phyloP scores from a whole-genome alignment of 2,113 vertebrate genomes.

The Stegostoma tigrinum region DNA sequence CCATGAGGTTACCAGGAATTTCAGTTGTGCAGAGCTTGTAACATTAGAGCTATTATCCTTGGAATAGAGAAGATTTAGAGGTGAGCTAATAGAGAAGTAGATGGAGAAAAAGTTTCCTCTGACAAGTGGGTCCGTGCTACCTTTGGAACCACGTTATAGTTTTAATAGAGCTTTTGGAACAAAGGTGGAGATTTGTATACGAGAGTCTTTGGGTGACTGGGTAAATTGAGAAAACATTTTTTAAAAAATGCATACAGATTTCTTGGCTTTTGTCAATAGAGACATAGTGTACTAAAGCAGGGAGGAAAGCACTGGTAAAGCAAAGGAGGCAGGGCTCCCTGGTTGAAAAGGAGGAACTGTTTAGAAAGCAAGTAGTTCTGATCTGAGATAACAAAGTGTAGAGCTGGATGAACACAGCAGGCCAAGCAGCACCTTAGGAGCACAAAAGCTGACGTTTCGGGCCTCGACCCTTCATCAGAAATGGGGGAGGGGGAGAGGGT shows the following conservation, averaged over 20 bases:
- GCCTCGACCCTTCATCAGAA: no score
- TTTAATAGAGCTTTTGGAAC: neutral
- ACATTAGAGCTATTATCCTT: no score
- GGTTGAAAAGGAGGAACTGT: neutral
- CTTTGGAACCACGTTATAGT: neutral
- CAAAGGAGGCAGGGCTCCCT: neutral
- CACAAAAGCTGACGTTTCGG: no score
- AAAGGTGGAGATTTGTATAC: neutral
- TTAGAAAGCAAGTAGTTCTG: neutral
- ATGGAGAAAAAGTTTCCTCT: no score
- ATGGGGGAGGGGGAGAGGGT: no score
- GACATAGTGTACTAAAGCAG: neutral
- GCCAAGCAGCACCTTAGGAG: no score
- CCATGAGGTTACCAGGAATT: no score
- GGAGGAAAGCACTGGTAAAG: neutral
- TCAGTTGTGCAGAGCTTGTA: no score
- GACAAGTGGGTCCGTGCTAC: neutral
- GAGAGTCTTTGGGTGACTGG: neutral
- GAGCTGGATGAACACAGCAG: no score
- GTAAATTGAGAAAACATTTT: neutral
- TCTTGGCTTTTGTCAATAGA: neutral
- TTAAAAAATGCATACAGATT: neutral
- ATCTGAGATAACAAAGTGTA: neutral
- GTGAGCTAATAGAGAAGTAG: no score
- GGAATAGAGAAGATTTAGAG: no score